Evolutionary conservation across 2,888 invertebrate species (phyloP).

Genomic region (Neoaliturus tenellus): DNA sequence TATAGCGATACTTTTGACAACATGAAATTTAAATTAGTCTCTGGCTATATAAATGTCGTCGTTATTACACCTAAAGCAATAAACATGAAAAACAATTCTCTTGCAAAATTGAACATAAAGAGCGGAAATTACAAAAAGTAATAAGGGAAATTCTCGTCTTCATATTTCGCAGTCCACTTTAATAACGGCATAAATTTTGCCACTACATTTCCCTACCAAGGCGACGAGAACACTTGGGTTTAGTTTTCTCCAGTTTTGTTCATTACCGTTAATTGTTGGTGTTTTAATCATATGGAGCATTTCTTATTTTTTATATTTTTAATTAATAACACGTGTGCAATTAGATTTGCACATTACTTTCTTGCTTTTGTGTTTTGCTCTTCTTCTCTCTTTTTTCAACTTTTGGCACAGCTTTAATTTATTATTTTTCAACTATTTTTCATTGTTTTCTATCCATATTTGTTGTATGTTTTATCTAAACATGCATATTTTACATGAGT

Average conservation of each 20-base stretch:
- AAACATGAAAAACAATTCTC: constrained; percentile 41
- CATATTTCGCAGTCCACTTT: constrained; percentile 27
- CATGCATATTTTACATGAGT: too few relatives aligned
- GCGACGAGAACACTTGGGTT: not conserved
- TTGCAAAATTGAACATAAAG: constrained; percentile 39
- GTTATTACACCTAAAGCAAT: constrained; percentile 40
- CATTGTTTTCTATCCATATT: too few relatives aligned
- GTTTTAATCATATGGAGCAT: too few relatives aligned
- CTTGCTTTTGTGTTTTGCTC: too few relatives aligned
- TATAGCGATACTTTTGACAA: not conserved
- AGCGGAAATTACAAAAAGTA: constrained; percentile 43
- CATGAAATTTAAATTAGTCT: constrained; percentile 10
- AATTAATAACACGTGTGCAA: too few relatives aligned
- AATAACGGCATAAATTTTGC: constrained; percentile 29
- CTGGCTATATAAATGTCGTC: not conserved
- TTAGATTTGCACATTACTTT: too few relatives aligned
- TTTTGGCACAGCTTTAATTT: too few relatives aligned
- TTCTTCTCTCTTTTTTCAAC: too few relatives aligned
- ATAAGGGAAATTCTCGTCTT: constrained; percentile 12
- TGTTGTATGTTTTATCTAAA: too few relatives aligned
- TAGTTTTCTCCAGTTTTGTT: not conserved
- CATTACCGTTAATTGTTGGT: too few relatives aligned
- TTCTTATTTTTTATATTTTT: too few relatives aligned
- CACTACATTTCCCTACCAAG: not conserved
- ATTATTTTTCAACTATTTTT: too few relatives aligned